These are phyloP conservation scores for Prenolepis imparis DNA, from an alignment of 2,888 invertebrate species.

Conservation along the genomic window DNA sequence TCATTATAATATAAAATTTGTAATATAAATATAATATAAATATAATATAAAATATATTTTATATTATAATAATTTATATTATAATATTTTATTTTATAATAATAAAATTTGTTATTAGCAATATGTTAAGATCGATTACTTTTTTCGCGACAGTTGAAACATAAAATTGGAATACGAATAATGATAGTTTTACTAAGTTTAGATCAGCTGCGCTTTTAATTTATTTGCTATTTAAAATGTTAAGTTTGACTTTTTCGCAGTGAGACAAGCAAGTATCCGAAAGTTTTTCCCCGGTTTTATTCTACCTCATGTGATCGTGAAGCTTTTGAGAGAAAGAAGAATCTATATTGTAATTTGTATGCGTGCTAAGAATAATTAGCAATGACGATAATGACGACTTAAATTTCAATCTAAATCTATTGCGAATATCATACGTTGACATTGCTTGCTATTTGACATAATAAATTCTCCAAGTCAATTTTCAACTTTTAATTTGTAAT, in stretches of 20 bases:
- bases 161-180: background rate
- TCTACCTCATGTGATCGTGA: slow-evolving; percentile 62
- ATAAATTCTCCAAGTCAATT: background rate
- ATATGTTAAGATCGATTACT: background rate
- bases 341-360: background rate
- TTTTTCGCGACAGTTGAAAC: background rate
- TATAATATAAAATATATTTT: too few species aligned
- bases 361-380: background rate
- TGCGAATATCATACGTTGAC: background rate
- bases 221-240: slow-evolving; percentile 6
- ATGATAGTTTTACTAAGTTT: background rate
- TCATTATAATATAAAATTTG: too few species aligned
- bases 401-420: background rate
- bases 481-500: background rate
- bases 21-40: too few species aligned
- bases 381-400: background rate
- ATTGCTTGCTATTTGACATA: background rate
- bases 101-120: background rate
- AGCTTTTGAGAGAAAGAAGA: slow-evolving; percentile 18
- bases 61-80: too few species aligned
- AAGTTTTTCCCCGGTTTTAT: slow-evolving; percentile 25
- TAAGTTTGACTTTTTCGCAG: too few species aligned
- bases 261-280: background rate
- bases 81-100: too few species aligned
- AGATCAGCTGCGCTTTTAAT: background rate